A percentile compares a stretch with the other conserved stretches of the same genome.
Conservation (phyloP, 2,888 invertebrate species). For the Drosophila testacea region DNA sequence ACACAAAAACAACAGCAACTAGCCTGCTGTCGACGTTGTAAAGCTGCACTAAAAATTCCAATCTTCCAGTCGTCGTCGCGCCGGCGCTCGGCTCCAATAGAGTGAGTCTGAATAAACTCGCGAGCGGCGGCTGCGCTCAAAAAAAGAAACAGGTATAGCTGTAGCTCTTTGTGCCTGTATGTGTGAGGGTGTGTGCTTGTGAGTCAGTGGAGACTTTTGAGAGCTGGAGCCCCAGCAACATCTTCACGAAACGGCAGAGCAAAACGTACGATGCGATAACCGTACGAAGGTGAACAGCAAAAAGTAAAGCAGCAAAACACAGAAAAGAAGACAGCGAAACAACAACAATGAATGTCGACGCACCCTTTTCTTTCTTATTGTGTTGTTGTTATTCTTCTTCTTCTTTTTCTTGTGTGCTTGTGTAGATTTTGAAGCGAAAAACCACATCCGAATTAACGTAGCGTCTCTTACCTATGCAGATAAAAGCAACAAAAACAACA, state of each 20-base stretch:
- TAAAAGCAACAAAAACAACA: constrained; percentile 26
- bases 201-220: constrained; percentile 63
- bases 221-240: constrained; percentile 56
- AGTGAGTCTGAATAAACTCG: constrained; percentile 46
- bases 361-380: constrained; percentile 76
- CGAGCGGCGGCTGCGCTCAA: constrained; percentile 53
- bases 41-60: constrained; percentile 74
- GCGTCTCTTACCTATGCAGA: constrained; percentile 43
- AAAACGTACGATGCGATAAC: constrained; percentile 71
- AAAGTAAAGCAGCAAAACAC: constrained; percentile 64
- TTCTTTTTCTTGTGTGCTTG: constrained; percentile 15
- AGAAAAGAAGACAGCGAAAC: constrained; percentile 46
- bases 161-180: constrained; percentile 53
- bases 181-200: constrained; percentile 31
- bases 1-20: constrained; percentile 36
- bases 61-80: constrained; percentile 71
- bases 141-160: constrained; percentile 68
- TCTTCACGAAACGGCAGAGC: constrained; percentile 62
- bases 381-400: constrained; percentile 25
- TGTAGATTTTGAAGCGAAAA: constrained; percentile 68
- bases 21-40: constrained; percentile 33
- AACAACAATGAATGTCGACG: constrained; percentile 68
- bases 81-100: constrained; percentile 63
- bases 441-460: constrained; percentile 71
- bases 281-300: constrained; percentile 74